Percentiles rank a stretch among this genome's conserved stretches.
Evolutionary conservation across 2,888 invertebrate genomes (phyloP).

Genomic region (Drosophila paramelanica): DNA sequence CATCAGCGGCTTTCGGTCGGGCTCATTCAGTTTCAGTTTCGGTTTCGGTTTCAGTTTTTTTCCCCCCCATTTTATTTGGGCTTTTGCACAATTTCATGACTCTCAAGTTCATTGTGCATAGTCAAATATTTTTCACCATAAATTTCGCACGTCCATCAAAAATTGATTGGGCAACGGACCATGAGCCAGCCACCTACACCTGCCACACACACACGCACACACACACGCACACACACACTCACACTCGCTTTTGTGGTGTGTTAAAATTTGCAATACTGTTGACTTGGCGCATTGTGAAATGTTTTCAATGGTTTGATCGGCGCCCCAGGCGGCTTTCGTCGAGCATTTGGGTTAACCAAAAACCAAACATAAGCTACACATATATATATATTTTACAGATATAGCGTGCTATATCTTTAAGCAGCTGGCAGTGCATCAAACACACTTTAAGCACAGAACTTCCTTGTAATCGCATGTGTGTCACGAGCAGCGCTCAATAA

Average conservation of each 20-base stretch:
- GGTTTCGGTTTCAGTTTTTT: background rate
- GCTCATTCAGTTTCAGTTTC: constrained; percentile 26
- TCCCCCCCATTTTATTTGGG: constrained; percentile 8
- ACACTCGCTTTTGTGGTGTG: constrained; percentile 24
- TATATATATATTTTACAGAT: background rate
- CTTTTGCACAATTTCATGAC: constrained; percentile 45
- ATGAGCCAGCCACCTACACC: constrained; percentile 47
- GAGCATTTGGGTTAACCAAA: constrained; percentile 4
- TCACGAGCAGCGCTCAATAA: constrained; percentile 25
- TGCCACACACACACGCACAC: constrained; percentile 35
- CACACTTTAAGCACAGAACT: background rate
- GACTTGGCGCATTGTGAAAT: constrained; percentile 57
- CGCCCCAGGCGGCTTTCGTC: constrained; percentile 9
- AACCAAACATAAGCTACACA: constrained; percentile 2
- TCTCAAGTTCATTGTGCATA: constrained; percentile 76
- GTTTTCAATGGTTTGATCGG: constrained; percentile 24
- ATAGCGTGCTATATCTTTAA: background rate
- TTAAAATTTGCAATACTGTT: constrained; percentile 57
- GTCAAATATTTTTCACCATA: constrained; percentile 81
- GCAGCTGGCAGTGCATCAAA: background rate
- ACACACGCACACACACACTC: constrained; percentile 23
- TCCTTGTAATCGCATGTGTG: constrained; percentile 23
- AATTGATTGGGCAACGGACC: constrained; percentile 72
- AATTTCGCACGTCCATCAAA: constrained; percentile 82
- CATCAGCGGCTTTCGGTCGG: constrained; percentile 1